Conservation (phyloP, 2,113 vertebrate species). For the Podilymbus podiceps region DNA sequence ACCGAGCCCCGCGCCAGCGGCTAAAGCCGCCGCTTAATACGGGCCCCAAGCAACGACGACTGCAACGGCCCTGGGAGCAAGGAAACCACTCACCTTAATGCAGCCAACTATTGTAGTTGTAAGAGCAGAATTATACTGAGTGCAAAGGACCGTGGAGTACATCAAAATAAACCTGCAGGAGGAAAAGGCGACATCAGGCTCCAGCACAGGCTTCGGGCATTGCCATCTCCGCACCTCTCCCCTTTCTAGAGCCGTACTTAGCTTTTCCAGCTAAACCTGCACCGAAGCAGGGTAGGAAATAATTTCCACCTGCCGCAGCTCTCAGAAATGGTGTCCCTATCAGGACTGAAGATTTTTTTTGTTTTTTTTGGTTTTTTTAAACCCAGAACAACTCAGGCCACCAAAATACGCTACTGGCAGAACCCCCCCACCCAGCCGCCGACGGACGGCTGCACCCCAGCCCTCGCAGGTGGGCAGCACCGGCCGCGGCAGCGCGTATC, state of each 20-base stretch:
- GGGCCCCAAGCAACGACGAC: fast-evolving
- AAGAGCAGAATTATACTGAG: slow-evolving; percentile 96
- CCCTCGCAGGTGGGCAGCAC: background rate
- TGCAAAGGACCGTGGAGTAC: slow-evolving; percentile 95
- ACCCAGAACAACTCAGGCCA: background rate
- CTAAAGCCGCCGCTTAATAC: background rate
- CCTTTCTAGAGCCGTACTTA: fast-evolving
- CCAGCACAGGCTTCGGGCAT: fast-evolving
- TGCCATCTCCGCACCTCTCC: fast-evolving
- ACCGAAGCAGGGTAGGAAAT: background rate
- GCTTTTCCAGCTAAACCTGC: background rate
- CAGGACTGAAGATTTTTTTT: background rate
- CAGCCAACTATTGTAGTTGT: slow-evolving; percentile 98
- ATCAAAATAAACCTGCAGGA: slow-evolving; percentile 87
- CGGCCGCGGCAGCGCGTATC: no score
- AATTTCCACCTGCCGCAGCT: background rate
- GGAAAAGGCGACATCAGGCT: background rate
- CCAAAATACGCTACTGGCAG: fast-evolving
- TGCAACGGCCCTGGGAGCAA: background rate
- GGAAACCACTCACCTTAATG: slow-evolving; percentile 83
- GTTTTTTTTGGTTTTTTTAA: no score
- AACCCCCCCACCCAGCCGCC: background rate
- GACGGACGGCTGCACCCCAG: background rate
- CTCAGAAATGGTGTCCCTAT: fast-evolving
- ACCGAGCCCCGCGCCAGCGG: background rate